Evolutionary conservation across 2,797 vertebrate genomes (phyloP), one percentile per base, ranked within the genome.

Genomic region (Petrocephalus schoutedeni): DNA sequence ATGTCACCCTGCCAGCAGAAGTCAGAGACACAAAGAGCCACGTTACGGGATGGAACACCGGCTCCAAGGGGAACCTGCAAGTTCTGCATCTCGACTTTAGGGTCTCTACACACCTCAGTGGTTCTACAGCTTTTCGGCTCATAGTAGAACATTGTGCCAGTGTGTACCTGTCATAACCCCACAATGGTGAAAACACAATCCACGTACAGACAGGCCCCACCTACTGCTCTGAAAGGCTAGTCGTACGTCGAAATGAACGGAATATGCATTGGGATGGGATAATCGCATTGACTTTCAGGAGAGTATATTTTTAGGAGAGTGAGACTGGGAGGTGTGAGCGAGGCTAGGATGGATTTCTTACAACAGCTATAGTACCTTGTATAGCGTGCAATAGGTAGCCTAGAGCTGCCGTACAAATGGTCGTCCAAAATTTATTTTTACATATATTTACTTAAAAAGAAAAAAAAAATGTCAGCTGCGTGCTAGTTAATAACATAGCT

Each of bases 1-100:
- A 98, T 96, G 92, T 99, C 98, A 87, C 98, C 98, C 98, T 99
- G 90, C 88, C 85, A 87, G 90, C 90, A 96, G 91, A 91, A 92
- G 90, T 71, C 91, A 91, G 67, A 91, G 89, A 91, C 85, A 90
- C 61, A 45, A 32, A 86, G 19, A 86, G 64, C 12, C 28, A 58
- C 80, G 87, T 88, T 80, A 89, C 21, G 32, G 32, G 36, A 57
- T 32, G 19, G 19, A 10, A 57, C 32, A 67, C 0, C 16, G 9
- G 23, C 56, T 61, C 4, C 7, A 6, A 7, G 9, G 84, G 53
- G 82, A 84, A 56, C 23, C 56, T 1, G 14, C 23, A 9, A n/a
- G 12, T 59, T 36, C 16, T 16, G 12, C n/a, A 54, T 23, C 9
- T 23, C n/a, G 9, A 51, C n/a, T 84, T 12, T 3, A 28, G 10